Conservation (phyloP, 2,113 vertebrate genomes). For the Oreamnos americanus region DNA sequence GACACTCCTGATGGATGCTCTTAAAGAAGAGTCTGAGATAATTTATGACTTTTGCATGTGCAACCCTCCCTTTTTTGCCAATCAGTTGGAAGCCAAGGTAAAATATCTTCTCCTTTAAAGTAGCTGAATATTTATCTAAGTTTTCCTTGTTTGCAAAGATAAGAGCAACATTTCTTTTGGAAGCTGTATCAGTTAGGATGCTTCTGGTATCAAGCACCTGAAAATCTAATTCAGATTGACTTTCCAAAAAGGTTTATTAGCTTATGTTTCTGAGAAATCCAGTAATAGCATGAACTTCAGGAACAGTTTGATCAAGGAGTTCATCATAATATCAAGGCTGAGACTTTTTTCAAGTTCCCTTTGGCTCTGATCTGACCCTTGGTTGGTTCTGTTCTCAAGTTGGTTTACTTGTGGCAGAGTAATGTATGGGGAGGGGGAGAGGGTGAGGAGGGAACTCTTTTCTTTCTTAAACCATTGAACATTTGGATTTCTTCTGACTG, state of each 20-base stretch:
- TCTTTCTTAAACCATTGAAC: not conserved
- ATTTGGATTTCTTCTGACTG: not conserved
- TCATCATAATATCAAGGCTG: not conserved
- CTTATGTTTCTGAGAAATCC: not conserved
- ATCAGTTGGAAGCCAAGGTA: slow-evolving; percentile 96
- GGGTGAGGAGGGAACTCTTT: not conserved
- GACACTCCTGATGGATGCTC: slow-evolving; percentile 96
- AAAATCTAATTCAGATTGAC: not conserved
- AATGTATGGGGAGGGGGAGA: not conserved
- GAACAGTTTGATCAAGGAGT: not conserved
- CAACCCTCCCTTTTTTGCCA: slow-evolving; percentile 98
- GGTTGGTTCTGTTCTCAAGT: not conserved
- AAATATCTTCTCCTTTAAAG: slow-evolving; percentile 49
- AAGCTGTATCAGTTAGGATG: not conserved
- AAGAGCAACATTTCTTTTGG: slow-evolving; percentile 24
- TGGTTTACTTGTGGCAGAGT: slow-evolving; percentile 2
- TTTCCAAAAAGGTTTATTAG: not conserved
- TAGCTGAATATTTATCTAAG: not conserved
- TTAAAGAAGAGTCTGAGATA: slow-evolving; percentile 96
- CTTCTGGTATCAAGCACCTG: slow-evolving; percentile 12
- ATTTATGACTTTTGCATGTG: slow-evolving; percentile 99
- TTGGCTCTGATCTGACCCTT: not conserved
- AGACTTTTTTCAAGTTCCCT: not conserved
- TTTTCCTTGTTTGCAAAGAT: slow-evolving; percentile 20
- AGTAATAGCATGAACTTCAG: not conserved